Conservation (phyloP, 2,113 vertebrate species). For the Corvus cornix region DNA sequence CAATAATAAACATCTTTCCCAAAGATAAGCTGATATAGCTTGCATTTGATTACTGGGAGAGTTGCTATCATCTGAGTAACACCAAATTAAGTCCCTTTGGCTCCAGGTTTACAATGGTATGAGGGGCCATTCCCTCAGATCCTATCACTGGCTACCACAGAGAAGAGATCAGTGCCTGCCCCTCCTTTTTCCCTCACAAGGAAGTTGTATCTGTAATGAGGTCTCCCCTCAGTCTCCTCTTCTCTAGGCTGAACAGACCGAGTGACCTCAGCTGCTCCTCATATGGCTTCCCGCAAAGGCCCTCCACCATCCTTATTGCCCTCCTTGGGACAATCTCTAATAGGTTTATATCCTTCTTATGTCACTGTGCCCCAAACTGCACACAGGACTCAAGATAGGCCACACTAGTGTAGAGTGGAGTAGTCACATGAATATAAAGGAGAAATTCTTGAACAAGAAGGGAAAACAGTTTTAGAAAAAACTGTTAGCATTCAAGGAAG, state of each 20-base stretch:
- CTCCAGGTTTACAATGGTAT: not conserved
- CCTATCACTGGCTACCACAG: not conserved
- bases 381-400: not conserved
- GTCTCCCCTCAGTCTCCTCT: not conserved
- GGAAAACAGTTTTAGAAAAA: not conserved
- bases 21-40: not conserved
- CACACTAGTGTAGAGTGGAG: not conserved
- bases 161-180: not conserved
- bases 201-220: not conserved
- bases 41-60: not conserved
- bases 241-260: not conserved
- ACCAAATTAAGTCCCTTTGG: not conserved
- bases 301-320: no score
- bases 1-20: not conserved
- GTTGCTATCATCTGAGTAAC: not conserved
- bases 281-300: accelerated
- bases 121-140: not conserved
- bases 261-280: not conserved
- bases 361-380: not conserved
- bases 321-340: not conserved
- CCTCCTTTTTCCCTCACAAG: accelerated
- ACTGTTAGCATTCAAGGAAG: not conserved
- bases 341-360: not conserved
- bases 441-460: not conserved
- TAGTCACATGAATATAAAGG: not conserved